phyloP scores from a whole-genome alignment of 64 coral and sea anemone genomes.

The Montipora cactus region DNA sequence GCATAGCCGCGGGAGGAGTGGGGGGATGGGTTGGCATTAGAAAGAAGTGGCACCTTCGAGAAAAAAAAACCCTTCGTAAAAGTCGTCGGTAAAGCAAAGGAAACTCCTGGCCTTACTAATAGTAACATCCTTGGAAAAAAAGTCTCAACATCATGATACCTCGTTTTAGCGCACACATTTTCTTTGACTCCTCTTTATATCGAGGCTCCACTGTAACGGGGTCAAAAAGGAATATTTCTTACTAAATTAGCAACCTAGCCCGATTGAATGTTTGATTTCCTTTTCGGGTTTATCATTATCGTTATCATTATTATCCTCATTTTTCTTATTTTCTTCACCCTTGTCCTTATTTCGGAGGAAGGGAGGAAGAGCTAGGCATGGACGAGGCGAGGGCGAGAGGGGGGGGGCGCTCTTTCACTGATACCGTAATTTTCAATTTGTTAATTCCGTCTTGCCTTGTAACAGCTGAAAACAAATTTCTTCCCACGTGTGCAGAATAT shows the following conservation, averaged over 20 bases:
- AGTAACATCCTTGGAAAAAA: not conserved
- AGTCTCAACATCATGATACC: no score
- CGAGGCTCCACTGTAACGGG: no score
- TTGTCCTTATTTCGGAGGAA: not conserved
- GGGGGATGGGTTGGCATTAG: not conserved
- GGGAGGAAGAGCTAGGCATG: not conserved
- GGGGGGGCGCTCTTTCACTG: not conserved
- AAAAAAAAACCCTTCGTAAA: not conserved
- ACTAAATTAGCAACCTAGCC: not conserved
- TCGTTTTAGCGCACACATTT: not conserved
- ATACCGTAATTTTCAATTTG: not conserved
- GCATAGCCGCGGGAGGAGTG: not conserved
- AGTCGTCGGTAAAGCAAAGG: constrained; percentile 1
- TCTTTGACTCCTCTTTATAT: not conserved
- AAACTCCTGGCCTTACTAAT: not conserved
- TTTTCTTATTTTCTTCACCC: constrained; percentile 4
- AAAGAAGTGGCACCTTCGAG: not conserved
- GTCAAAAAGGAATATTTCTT: not conserved
- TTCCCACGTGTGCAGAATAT: not conserved
- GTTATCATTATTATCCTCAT: not conserved
- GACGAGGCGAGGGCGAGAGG: no score
- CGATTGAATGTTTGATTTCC: not conserved
- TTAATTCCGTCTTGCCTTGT: constrained; percentile 3
- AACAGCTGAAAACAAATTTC: not conserved
- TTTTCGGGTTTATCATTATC: not conserved